Evolutionary conservation across 2,888 invertebrate genomes (phyloP), one percentile per base, ranked within the genome.

Genomic region (Ctenicera cuprea): DNA sequence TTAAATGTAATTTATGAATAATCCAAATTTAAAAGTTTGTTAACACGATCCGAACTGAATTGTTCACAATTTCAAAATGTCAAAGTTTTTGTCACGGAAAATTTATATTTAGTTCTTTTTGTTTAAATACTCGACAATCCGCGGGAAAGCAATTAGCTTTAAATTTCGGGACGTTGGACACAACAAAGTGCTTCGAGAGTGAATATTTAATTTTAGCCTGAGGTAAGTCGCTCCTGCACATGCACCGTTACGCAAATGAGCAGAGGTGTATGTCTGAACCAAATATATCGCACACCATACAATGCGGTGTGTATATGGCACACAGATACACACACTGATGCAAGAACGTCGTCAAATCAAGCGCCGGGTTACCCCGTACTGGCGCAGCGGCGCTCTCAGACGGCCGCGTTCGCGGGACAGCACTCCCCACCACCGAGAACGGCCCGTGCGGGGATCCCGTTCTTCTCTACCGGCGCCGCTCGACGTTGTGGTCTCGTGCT

Each of bases 391-490:
- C 71, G 71, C 75, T 75, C 59, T 64, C 79, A 82, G 81, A 82
- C 82, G 82, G 82, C 80, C 80, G 81, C 80, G 81, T 80, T 80
- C 80, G 79, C 84, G 82, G 84, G 83, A 82, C 81, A 77, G 78
- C 77, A 76, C 75, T 76, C 83, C 81, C 81, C 81, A 78, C 81
- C 73, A 75, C 74, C 73, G 65, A 69, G 57, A 82, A 77, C 82
- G 85, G 83, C 84, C 84, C 85, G 83, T 84, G 83, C 83, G 80
- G 81, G 83, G 83, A 84, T 84, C 81, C 80, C 81, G 77, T 79
- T 76, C 78, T 78, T 78, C 74, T 69, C 79, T 76, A 78, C 80
- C 81, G 83, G 83, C 84, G 83, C 84, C 83, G 81, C 79, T 80
- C 76, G 76, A 73, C 79, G 75, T 74, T 77, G 80, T 76, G 78